phyloP scores from a whole-genome alignment of 2,797 vertebrate genomes.

The Meda fulgida region DNA sequence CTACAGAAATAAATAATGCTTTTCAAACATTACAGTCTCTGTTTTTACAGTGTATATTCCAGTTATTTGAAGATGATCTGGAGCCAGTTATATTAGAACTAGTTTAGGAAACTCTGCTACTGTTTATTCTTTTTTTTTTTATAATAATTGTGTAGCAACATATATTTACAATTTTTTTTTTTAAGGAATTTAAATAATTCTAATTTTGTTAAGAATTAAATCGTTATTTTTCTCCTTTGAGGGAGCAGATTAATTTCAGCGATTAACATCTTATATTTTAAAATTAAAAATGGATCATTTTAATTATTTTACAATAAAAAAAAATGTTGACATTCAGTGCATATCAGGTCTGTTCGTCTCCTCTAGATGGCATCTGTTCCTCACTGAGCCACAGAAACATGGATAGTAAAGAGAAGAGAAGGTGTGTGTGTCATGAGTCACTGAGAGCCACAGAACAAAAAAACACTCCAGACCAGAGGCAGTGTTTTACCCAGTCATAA shows the following conservation, averaged over 20 bases:
- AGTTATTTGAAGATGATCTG: neutral
- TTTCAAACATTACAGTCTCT: neutral
- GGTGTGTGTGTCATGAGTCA: neutral
- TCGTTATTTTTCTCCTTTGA: neutral
- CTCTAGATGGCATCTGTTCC: constrained; percentile 28
- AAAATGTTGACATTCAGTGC: neutral
- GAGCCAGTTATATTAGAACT: neutral
- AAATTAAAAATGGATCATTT: neutral
- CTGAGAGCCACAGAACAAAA: neutral
- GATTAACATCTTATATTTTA: neutral
- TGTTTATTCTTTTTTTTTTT: no score
- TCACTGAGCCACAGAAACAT: neutral
- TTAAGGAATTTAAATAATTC: neutral
- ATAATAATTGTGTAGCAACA: no score
- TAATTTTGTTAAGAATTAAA: neutral
- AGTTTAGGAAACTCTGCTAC: neutral
- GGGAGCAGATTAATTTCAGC: neutral
- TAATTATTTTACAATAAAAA: no score
- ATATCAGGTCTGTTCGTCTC: neutral
- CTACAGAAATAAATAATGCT: constrained; percentile 67
- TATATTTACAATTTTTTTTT: no score
- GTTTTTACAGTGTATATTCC: neutral
- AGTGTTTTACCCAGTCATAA: neutral
- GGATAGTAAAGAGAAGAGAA: neutral
- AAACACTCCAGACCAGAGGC: neutral